Evolutionary conservation across 2,797 vertebrate species (phyloP).

Genomic region (Carcharodon carcharias): DNA sequence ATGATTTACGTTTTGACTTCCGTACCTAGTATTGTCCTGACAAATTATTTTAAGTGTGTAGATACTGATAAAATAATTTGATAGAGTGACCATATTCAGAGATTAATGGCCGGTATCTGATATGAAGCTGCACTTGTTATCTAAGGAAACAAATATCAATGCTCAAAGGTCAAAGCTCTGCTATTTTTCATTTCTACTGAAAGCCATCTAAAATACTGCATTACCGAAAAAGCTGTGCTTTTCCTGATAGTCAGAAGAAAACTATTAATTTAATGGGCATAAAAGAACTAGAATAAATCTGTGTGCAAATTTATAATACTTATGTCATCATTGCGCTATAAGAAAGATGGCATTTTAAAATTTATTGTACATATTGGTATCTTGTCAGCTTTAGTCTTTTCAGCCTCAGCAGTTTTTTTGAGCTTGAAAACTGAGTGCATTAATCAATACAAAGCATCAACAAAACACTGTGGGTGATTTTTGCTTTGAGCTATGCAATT

Average conservation of each 20-base stretch:
- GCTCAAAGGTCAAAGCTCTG: constrained; percentile 23
- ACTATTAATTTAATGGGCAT: neutral
- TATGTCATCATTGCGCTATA: neutral
- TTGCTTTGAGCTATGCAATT: constrained; percentile 41
- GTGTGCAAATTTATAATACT: neutral
- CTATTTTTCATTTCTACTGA: constrained; percentile 22
- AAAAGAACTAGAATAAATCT: neutral
- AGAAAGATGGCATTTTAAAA: neutral
- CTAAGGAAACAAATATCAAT: constrained; percentile 33
- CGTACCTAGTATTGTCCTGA: neutral
- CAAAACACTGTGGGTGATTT: constrained; percentile 36
- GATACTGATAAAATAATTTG: neutral
- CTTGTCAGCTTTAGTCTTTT: constrained; percentile 31
- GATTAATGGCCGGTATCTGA: constrained; percentile 15
- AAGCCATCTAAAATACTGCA: neutral
- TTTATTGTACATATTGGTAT: constrained; percentile 10
- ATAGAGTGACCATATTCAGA: neutral
- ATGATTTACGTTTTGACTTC: neutral
- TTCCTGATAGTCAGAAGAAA: neutral
- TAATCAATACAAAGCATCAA: constrained; percentile 38
- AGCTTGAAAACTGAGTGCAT: constrained; percentile 35
- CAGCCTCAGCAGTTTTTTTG: constrained; percentile 21
- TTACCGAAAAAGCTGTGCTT: neutral
- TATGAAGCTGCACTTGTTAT: constrained; percentile 18
- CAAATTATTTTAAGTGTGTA: neutral